phyloP scores from a whole-genome alignment of 2,113 vertebrate genomes.

The Columba janthina region DNA sequence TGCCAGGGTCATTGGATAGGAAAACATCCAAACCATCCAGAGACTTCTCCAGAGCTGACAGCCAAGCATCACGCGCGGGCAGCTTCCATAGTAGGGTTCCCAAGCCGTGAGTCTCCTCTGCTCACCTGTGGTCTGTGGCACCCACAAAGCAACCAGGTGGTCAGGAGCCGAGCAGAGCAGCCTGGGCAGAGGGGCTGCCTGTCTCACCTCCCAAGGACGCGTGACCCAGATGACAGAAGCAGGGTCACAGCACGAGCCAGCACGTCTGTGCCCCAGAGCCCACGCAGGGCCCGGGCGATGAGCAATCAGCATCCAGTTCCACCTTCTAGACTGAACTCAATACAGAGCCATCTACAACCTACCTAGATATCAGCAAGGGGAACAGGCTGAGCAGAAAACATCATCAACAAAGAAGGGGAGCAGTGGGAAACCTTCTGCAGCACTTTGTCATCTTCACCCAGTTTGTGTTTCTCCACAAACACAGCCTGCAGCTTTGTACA shows the following conservation, averaged over 20 bases:
- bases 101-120: not conserved
- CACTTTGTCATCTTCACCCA: not conserved
- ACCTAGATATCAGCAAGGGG: not conserved
- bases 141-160: not conserved
- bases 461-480: not conserved
- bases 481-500: not conserved
- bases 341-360: not conserved
- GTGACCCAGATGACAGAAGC: not conserved
- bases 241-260: not conserved
- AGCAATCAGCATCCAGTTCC: not conserved
- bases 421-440: not conserved
- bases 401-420: not conserved
- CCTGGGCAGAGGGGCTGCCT: not conserved
- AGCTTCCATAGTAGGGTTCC: not conserved
- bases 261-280: rapidly evolving
- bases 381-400: not conserved
- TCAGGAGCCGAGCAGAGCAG: not conserved
- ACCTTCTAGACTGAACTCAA: not conserved
- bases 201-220: not conserved
- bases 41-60: not conserved
- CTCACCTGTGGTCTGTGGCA: not conserved
- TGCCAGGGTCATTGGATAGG: not conserved
- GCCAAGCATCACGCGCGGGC: rapidly evolving
- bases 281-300: rapidly evolving
- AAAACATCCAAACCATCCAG: not conserved